A percentile compares a stretch with the other conserved stretches of the same genome.
These are phyloP conservation scores for Zelostemma sp. DNA, from an alignment of 1,140 invertebrate species.

Conservation along the genomic window DNA sequence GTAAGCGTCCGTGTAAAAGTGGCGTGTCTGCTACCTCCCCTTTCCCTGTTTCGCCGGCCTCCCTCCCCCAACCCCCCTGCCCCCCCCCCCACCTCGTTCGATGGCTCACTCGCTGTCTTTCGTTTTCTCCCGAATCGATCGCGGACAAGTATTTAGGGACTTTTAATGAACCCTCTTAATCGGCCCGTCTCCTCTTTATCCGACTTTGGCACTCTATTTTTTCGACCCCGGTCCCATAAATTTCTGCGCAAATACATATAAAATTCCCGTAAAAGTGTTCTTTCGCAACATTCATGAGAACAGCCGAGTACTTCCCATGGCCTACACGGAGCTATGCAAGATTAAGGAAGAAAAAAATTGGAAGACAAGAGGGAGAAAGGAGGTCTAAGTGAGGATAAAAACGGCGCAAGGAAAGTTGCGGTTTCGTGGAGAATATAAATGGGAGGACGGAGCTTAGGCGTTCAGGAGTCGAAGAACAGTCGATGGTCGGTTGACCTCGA, in stretches of 20 bases:
- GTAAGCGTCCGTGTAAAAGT: slow-evolving; percentile 37
- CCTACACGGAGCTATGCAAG: neutral
- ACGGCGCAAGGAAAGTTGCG: slow-evolving; percentile 30
- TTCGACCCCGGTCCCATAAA: neutral
- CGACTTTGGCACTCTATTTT: neutral
- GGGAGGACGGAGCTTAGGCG: slow-evolving; percentile 36
- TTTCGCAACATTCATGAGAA: neutral
- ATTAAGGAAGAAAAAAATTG: slow-evolving; percentile 25
- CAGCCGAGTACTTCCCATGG: neutral
- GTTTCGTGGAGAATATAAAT: slow-evolving; percentile 41
- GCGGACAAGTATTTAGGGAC: slow-evolving; percentile 21
- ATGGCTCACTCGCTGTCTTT: slow-evolving; percentile 40
- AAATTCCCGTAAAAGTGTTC: neutral
- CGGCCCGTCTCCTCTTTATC: slow-evolving; percentile 7
- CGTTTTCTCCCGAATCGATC: slow-evolving; percentile 43
- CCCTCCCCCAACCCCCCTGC: slow-evolving; percentile 24
- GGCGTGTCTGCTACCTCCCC: slow-evolving; percentile 35
- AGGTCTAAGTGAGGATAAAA: slow-evolving; percentile 33
- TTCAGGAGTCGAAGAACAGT: slow-evolving; percentile 30
- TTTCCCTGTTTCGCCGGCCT: neutral
- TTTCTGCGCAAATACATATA: neutral
- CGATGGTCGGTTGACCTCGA: slow-evolving; percentile 64
- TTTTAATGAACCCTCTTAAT: slow-evolving; percentile 47
- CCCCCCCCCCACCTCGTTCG: slow-evolving; percentile 11
- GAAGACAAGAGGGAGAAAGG: slow-evolving; percentile 16